A percentile compares a stretch with the other conserved stretches of the same genome.
These are phyloP conservation scores for Rattus rattus DNA, from an alignment of 2,113 vertebrate genomes.

Conservation along the genomic window DNA sequence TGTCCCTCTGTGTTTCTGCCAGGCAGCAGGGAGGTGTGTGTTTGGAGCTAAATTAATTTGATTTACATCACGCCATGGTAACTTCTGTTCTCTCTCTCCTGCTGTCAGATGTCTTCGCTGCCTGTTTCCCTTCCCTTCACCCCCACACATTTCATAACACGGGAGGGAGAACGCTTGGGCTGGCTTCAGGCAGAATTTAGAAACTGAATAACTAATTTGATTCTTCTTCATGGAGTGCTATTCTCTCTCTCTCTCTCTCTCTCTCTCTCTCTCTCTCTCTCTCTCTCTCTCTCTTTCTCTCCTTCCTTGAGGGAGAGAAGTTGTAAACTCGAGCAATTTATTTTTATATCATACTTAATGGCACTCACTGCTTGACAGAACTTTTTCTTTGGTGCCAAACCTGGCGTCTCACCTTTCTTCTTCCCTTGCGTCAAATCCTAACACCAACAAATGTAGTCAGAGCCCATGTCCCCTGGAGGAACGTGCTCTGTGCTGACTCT, in stretches of 20 bases:
- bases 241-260: neutral
- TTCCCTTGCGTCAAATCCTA: neutral
- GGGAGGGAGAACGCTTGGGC: slow-evolving; percentile 22
- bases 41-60: slow-evolving; percentile 79
- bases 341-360: slow-evolving; percentile 54
- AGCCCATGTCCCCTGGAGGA: neutral
- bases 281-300: neutral
- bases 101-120: slow-evolving; percentile 75
- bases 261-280: too few species aligned
- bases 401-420: slow-evolving; percentile 43
- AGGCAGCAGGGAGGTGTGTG: slow-evolving; percentile 76
- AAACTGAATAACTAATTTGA: slow-evolving; percentile 62
- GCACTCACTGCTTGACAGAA: slow-evolving; percentile 37
- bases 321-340: slow-evolving; percentile 43
- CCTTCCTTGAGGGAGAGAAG: slow-evolving; percentile 49
- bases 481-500: neutral
- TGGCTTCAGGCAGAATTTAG: slow-evolving; percentile 74
- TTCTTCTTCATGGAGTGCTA: slow-evolving; percentile 49
- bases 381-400: slow-evolving; percentile 8
- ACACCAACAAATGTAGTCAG: neutral
- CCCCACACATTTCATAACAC: slow-evolving; percentile 69
- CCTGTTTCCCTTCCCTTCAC: slow-evolving; percentile 27
- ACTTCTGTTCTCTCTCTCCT: slow-evolving; percentile 73
- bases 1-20: slow-evolving; percentile 70
- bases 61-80: slow-evolving; percentile 75